These are phyloP conservation scores for Platygyra sinensis DNA, from an alignment of 64 coral and sea anemone species.

Conservation along the genomic window DNA sequence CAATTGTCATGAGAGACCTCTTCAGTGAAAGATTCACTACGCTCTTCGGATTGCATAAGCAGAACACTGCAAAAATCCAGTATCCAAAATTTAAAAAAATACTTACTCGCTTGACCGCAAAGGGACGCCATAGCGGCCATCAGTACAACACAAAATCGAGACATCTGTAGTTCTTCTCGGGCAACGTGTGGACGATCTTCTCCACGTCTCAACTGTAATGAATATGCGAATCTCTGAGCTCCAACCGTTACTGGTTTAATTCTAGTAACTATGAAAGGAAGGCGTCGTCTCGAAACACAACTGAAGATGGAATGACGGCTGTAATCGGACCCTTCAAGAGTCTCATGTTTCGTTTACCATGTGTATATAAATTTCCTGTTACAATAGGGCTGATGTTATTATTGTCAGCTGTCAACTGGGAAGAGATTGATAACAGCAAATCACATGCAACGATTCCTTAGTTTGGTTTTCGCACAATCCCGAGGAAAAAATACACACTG, in stretches of 20 bases:
- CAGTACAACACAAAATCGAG: not conserved
- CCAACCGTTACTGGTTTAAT: not conserved
- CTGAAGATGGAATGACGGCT: not conserved
- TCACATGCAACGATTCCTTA: not conserved
- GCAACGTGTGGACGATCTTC: not conserved
- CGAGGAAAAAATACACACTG: not conserved
- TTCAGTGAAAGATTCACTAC: no score
- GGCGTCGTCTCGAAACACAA: not conserved
- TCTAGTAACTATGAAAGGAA: not conserved
- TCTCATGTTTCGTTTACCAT: not conserved
- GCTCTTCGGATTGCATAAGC: not conserved
- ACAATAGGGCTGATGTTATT: conserved; percentile 9
- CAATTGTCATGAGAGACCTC: not conserved
- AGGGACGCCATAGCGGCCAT: not conserved
- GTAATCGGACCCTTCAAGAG: conserved; percentile 8
- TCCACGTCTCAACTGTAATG: not conserved
- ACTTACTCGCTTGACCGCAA: conserved; percentile 36
- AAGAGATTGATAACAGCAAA: not conserved
- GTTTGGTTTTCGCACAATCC: not conserved
- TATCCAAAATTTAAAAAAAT: not conserved
- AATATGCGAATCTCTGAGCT: not conserved
- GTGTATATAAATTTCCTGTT: conserved; percentile 28
- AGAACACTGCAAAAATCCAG: not conserved
- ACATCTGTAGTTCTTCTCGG: not conserved
- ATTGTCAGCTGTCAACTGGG: not conserved